Evolutionary conservation across 2,797 vertebrate genomes (phyloP).

Genomic region (Dallia pectoralis): DNA sequence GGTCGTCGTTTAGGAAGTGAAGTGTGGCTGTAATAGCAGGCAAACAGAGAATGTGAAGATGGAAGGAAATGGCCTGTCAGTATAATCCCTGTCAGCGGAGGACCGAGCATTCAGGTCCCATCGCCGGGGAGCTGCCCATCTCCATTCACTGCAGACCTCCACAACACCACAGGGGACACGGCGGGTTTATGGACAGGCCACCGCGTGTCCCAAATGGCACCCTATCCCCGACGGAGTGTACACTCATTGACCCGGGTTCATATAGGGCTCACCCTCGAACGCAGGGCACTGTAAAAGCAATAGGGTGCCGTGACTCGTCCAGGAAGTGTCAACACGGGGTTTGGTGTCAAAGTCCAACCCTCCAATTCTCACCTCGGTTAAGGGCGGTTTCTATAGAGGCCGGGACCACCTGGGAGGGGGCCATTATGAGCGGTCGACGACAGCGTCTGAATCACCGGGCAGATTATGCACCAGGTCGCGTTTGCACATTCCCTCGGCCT

Average conservation of each 20-base stretch:
- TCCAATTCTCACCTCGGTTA: constrained; percentile 82
- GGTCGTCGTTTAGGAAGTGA: constrained; percentile 29
- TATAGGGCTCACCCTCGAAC: not conserved
- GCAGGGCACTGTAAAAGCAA: not conserved
- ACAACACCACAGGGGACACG: constrained; percentile 24
- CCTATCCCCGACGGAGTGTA: not conserved
- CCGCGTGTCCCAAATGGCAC: not conserved
- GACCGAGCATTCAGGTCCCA: constrained; percentile 57
- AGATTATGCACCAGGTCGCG: constrained; percentile 20
- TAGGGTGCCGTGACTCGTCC: constrained; percentile 56
- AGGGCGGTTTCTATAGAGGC: constrained; percentile 57
- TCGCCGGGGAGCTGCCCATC: constrained; percentile 35
- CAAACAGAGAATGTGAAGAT: constrained; percentile 65
- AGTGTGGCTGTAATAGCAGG: constrained; percentile 61
- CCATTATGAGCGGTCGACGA: constrained; percentile 26
- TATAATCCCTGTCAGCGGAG: constrained; percentile 50
- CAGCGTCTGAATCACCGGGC: constrained; percentile 32
- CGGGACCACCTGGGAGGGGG: constrained; percentile 59
- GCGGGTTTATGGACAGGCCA: constrained; percentile 61
- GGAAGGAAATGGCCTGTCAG: constrained; percentile 58
- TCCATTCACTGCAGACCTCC: constrained; percentile 43
- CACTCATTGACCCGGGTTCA: not conserved
- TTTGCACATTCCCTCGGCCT: constrained; percentile 32
- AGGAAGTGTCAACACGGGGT: constrained; percentile 81
- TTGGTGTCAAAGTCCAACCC: constrained; percentile 80